A percentile compares a stretch with the other conserved stretches of the same genome.
Conservation (phyloP, 2,888 invertebrate species). For the Stenolophus ochropezus region DNA sequence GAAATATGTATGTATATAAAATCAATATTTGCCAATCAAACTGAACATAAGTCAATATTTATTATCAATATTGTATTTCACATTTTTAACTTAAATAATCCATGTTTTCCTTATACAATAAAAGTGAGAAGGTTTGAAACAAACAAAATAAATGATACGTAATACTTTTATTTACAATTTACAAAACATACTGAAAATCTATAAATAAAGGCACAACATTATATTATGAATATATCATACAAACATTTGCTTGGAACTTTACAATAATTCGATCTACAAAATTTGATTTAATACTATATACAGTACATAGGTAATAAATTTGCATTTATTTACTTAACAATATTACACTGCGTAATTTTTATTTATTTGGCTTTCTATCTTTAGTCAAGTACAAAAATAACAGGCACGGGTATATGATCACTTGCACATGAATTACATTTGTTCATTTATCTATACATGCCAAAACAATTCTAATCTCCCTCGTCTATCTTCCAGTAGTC, state of each 20-base stretch:
- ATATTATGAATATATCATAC: constrained; percentile 49
- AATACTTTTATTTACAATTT: constrained; percentile 54
- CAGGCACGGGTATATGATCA: constrained; percentile 50
- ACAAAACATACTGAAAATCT: constrained; percentile 56
- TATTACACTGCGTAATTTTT: constrained; percentile 36
- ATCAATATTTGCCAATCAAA: no score
- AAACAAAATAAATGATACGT: constrained; percentile 20
- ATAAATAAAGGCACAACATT: constrained; percentile 57
- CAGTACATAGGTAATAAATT: constrained; percentile 50
- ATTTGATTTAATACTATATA: constrained; percentile 49
- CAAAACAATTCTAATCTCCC: not conserved
- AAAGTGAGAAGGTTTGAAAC: not conserved
- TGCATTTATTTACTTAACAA: constrained; percentile 46
- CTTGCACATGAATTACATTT: constrained; percentile 44
- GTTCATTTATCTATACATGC: constrained; percentile 4
- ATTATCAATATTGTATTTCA: no score
- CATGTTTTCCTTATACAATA: not conserved
- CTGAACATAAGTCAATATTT: no score
- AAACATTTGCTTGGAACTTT: constrained; percentile 47
- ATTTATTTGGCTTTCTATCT: constrained; percentile 45
- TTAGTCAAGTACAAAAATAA: constrained; percentile 54
- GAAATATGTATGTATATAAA: no score
- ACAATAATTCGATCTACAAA: constrained; percentile 46
- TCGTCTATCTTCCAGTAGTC: constrained; percentile 2
- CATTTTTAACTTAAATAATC: no score